These are phyloP conservation scores for Lepidothrix coronata DNA, from an alignment of 2,113 vertebrate genomes.

Conservation along the genomic window DNA sequence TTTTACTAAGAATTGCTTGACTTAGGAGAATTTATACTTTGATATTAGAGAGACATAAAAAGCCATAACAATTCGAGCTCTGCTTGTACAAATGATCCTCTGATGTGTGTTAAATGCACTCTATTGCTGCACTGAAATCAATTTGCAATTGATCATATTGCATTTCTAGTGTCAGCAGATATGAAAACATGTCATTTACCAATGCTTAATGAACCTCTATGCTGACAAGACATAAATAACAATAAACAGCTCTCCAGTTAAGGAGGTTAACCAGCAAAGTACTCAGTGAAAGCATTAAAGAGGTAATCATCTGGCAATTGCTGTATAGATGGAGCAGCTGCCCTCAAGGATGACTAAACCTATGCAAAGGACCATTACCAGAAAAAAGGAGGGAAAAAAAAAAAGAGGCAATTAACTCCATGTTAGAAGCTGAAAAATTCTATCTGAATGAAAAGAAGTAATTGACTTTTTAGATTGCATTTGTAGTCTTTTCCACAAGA, in stretches of 20 bases:
- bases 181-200: constrained; percentile 43
- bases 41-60: constrained; percentile 47
- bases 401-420: not conserved
- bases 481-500: not conserved
- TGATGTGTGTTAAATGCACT: constrained; percentile 62
- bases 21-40: constrained; percentile 40
- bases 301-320: constrained; percentile 49
- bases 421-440: constrained; percentile 4
- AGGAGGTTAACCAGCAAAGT: constrained; percentile 42
- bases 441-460: not conserved
- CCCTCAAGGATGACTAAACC: constrained; percentile 23
- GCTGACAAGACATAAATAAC: constrained; percentile 53
- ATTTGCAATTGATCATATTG: constrained; percentile 29
- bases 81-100: constrained; percentile 47
- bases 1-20: not conserved
- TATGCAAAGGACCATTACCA: not conserved
- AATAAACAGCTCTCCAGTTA: constrained; percentile 61
- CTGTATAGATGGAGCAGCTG: not conserved
- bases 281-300: constrained; percentile 8
- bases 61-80: constrained; percentile 48
- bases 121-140: constrained; percentile 32
- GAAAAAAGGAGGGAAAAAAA: not conserved
- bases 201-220: constrained; percentile 52
- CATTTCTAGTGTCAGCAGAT: constrained; percentile 39
- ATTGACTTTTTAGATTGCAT: not conserved